Evolutionary conservation across 2,888 invertebrate genomes (phyloP), one percentile per base, ranked within the genome.

Genomic region (Nephrotoma appendiculata): DNA sequence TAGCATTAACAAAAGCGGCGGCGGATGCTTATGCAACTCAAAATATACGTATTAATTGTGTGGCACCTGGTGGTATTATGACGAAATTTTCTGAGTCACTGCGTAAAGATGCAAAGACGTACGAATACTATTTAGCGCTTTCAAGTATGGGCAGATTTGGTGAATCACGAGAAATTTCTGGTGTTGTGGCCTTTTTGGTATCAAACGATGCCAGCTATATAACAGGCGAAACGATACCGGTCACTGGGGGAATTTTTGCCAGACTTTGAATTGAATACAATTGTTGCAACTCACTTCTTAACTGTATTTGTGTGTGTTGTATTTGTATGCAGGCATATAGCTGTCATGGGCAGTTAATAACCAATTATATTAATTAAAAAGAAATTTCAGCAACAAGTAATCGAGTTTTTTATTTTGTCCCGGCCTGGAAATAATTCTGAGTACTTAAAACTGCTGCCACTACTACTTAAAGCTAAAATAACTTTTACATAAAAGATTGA

Each of bases 31-130:
- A 97, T 71, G 96, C 95, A 0, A 89, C 92, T 7, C 95, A 96
- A 88, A 97, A 97, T 88, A 98, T 99, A 88, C 94, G 98, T 88
- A 98, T 99, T 0, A 99, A 99, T 91, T 96, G 96, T 89, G 93
- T 99, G 48, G 97, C 98, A 31, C 98, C 99, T 52, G 99, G 99
- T 71, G 92, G 99, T 84, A 95, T 99, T 85, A 94, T 95, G 89
- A 99, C 99, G 0, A 97, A 96, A 90, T 99, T 99, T 92, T 96
- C 98, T 4, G 90, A 92, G 88, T 92, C 95, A 86, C 91, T 95
- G 3, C 93, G 94, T 85, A 92, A 93, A 88, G 91, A 93, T 85
- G 94, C 95, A 88, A 90, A 91, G 0, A 93, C 93, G 0, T 90
- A 91, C 88, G 94, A 95, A 86, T 91, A 91, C 83, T 92, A 93